Conservation (phyloP, 2,888 invertebrate species). For the Adelognathus sp. region DNA sequence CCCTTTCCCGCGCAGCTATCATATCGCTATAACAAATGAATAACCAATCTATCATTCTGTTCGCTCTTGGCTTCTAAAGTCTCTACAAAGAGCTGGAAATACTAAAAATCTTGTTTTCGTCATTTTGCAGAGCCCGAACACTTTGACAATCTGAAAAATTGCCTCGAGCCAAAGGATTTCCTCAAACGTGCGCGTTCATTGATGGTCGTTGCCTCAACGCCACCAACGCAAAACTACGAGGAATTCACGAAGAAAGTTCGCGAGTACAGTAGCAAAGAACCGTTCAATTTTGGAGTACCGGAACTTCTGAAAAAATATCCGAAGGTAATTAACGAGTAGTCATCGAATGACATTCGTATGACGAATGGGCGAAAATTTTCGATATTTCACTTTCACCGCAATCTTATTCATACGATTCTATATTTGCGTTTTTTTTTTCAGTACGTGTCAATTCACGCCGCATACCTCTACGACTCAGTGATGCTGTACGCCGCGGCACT, state of each 20-base stretch:
- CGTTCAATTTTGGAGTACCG: conserved; percentile 90
- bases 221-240: conserved; percentile 88
- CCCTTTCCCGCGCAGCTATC: conserved; percentile 43
- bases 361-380: too few relatives aligned
- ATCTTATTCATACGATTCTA: not conserved
- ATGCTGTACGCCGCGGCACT: conserved; percentile 94
- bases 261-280: conserved; percentile 88
- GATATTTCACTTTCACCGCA: not conserved
- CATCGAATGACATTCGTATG: not conserved
- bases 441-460: conserved; percentile 95
- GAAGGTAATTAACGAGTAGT: conserved; percentile 71
- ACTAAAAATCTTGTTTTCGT: conserved; percentile 3
- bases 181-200: conserved; percentile 90
- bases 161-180: conserved; percentile 85
- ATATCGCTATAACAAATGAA: conserved; percentile 35
- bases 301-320: conserved; percentile 82
- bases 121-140: conserved; percentile 82
- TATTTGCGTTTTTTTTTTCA: conserved; percentile 80
- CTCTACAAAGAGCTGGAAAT: conserved; percentile 16
- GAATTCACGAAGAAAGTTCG: conserved; percentile 91
- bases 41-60: conserved; percentile 37
- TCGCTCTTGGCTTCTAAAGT: conserved; percentile 21
- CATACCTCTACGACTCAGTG: conserved; percentile 97
- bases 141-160: conserved; percentile 83
- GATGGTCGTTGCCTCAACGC: conserved; percentile 94